These are phyloP conservation scores for Phylloscopus collybita DNA, from an alignment of 2,797 vertebrate genomes.

Conservation along the genomic window DNA sequence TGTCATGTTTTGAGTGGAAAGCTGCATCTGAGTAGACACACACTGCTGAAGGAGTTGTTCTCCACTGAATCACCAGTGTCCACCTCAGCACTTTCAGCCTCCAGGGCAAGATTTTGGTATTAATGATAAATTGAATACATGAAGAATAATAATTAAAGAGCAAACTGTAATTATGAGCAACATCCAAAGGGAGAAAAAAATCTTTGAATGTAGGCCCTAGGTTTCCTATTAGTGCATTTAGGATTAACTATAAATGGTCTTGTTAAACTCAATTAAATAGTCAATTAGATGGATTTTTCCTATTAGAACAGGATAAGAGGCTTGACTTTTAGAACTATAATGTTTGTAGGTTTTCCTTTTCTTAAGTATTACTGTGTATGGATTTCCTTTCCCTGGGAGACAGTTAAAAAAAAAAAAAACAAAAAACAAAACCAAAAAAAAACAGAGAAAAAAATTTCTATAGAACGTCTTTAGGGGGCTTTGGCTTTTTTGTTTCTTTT, in stretches of 20 bases:
- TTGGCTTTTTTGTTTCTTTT: not conserved
- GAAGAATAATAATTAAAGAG: conserved; percentile 77
- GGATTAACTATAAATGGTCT: conserved; percentile 70
- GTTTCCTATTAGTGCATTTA: conserved; percentile 71
- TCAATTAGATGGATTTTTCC: conserved; percentile 63
- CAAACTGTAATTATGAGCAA: conserved; percentile 75
- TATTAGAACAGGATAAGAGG: conserved; percentile 44
- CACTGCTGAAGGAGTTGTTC: conserved; percentile 2
- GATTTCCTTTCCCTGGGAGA: not conserved
- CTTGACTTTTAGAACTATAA: conserved; percentile 29
- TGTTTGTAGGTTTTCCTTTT: conserved; percentile 6
- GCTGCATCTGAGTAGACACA: not conserved
- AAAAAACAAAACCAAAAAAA: not conserved
- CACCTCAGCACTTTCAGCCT: conserved; percentile 66
- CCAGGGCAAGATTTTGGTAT: conserved; percentile 60
- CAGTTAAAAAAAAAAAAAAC: not conserved
- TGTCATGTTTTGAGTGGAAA: conserved; percentile 13
- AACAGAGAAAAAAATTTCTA: not conserved
- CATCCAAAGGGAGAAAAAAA: conserved; percentile 73
- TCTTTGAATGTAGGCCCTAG: conserved; percentile 30
- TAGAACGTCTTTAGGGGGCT: not conserved
- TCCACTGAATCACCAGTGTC: conserved; percentile 49
- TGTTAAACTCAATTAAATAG: conserved; percentile 71
- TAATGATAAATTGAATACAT: conserved; percentile 77
- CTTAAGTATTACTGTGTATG: not conserved